Conservation (phyloP, 2,797 vertebrate genomes). For the Notoglanidium macrostoma region DNA sequence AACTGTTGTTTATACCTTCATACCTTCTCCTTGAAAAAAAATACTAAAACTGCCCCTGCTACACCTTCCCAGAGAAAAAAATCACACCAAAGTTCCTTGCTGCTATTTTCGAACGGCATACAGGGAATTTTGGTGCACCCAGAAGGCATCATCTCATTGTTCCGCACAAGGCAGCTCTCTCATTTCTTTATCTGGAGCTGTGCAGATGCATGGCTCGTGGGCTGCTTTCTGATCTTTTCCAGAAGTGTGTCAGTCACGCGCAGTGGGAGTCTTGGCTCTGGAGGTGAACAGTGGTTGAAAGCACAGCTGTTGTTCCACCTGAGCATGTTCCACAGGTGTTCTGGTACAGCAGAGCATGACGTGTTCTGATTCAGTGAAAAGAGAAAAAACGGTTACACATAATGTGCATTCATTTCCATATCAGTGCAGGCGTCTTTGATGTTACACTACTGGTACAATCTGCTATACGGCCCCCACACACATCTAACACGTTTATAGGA, state of each 20-base stretch:
- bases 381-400: neutral
- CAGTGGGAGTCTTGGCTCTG: conserved; percentile 21
- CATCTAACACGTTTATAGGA: neutral
- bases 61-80: neutral
- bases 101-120: conserved; percentile 18
- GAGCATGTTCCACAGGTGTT: conserved; percentile 39
- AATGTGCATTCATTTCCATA: conserved; percentile 25
- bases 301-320: conserved; percentile 34
- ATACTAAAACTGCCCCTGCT: neutral
- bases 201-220: conserved; percentile 46
- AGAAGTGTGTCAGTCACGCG: conserved; percentile 44
- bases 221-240: conserved; percentile 46
- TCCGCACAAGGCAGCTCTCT: conserved; percentile 36
- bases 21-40: neutral
- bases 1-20: neutral
- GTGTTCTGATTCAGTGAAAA: conserved; percentile 25
- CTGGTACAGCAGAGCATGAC: conserved; percentile 32
- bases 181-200: conserved; percentile 51
- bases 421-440: conserved; percentile 20
- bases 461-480: neutral
- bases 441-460: conserved; percentile 14
- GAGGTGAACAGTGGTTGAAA: conserved; percentile 47
- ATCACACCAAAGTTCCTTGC: neutral
- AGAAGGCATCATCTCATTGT: conserved; percentile 44
- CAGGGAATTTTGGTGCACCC: conserved; percentile 40